Conservation (phyloP, 92 coral and sea anemone species). For the Parazoanthus swiftii region DNA sequence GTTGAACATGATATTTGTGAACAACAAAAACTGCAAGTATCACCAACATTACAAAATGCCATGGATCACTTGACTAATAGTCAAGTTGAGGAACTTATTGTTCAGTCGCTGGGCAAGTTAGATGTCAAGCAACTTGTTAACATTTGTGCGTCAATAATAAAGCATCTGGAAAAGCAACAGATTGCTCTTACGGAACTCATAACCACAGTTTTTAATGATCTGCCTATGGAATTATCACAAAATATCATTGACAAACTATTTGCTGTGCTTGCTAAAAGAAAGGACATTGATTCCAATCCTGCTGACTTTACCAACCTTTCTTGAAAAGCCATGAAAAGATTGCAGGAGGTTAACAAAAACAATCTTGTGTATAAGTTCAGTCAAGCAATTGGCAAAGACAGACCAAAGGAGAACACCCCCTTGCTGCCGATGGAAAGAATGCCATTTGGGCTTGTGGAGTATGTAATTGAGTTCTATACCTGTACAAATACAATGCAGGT, state of each 20-base stretch:
- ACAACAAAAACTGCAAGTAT: background rate
- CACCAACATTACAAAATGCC: constrained; percentile 19
- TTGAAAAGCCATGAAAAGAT: constrained; percentile 50
- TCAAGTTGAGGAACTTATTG: background rate
- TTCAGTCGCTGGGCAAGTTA: background rate
- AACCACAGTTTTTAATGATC: background rate
- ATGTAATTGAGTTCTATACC: constrained; percentile 63
- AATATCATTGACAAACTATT: background rate
- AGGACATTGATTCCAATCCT: constrained; percentile 50
- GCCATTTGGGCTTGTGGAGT: constrained; percentile 76
- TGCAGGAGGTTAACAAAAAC: constrained; percentile 40
- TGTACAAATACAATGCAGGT: constrained; percentile 78
- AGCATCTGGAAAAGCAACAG: background rate
- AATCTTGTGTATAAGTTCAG: constrained; percentile 56
- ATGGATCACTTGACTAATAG: background rate
- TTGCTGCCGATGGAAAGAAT: constrained; percentile 61
- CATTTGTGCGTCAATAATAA: background rate
- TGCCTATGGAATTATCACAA: background rate
- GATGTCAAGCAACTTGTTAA: background rate
- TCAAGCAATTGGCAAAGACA: constrained; percentile 18
- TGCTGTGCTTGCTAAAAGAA: constrained; percentile 18
- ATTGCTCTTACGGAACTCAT: background rate
- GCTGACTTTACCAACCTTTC: constrained; percentile 41
- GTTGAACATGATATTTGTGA: background rate
- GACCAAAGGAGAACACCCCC: constrained; percentile 13